phyloP scores from a whole-genome alignment of 1,140 invertebrate species.

The Nephotettix cincticeps region DNA sequence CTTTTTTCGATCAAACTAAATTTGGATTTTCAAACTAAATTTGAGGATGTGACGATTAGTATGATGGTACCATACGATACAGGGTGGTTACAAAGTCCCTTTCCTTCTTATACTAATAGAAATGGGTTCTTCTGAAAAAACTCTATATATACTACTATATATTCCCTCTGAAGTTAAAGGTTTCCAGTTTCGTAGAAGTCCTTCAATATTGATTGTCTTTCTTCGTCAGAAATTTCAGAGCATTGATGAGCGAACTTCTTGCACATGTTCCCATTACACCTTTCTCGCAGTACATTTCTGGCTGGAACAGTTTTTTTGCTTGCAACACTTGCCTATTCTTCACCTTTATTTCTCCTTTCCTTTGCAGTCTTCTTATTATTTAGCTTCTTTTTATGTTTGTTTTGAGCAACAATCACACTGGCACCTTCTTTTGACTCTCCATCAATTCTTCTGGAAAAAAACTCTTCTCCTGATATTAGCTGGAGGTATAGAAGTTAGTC shows the following conservation, averaged over 20 bases:
- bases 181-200: constrained; percentile 8
- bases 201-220: constrained; percentile 20
- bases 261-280: constrained; percentile 14
- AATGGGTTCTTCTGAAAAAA: too few relatives aligned
- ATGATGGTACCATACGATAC: too few relatives aligned
- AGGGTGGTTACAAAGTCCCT: too few relatives aligned
- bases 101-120: too few relatives aligned
- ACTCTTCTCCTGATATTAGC: too few relatives aligned
- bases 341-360: constrained; percentile 22
- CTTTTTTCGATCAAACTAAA: too few relatives aligned
- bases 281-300: constrained; percentile 11
- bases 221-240: constrained; percentile 15
- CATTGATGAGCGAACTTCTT: constrained; percentile 15
- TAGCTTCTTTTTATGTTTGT: background rate
- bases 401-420: background rate
- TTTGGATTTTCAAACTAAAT: too few relatives aligned
- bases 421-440: background rate
- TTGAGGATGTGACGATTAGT: too few relatives aligned
- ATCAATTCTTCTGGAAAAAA: background rate
- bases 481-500: too few relatives aligned
- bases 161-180: constrained; percentile 25
- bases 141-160: constrained; percentile 3
- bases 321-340: constrained; percentile 19
- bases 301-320: constrained; percentile 25
- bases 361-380: constrained; percentile 9